Evolutionary conservation across 2,113 vertebrate species (phyloP).

Genomic region (Apteryx owenii): DNA sequence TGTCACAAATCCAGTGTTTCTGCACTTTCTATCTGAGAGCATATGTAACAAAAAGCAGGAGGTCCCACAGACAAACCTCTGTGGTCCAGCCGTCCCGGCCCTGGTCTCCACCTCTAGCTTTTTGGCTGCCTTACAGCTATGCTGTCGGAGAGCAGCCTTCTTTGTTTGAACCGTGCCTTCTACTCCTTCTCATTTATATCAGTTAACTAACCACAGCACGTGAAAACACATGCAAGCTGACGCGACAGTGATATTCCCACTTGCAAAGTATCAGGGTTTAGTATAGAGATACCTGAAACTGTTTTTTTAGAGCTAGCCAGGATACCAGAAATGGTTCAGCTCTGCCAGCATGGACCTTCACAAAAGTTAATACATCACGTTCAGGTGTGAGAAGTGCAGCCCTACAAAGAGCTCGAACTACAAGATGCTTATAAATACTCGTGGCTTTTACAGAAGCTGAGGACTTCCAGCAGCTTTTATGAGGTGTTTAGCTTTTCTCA

Average conservation of each 20-base stretch:
- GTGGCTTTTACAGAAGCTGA: neutral
- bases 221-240: neutral
- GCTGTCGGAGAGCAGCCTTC: neutral
- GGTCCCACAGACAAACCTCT: neutral
- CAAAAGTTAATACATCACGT: neutral
- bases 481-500: neutral
- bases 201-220: neutral
- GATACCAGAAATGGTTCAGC: neutral
- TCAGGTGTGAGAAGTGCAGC: neutral
- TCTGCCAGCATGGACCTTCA: neutral
- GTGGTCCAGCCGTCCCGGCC: neutral
- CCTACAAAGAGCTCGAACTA: neutral
- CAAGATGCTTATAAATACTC: neutral
- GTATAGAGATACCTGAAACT: neutral
- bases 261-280: neutral
- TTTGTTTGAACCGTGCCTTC: neutral
- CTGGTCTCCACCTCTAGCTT: neutral
- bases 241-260: neutral
- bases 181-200: neutral
- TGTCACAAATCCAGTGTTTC: neutral
- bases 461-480: neutral
- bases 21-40: neutral
- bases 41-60: neutral
- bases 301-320: neutral
- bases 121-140: neutral